Evolutionary conservation across 2,888 invertebrate genomes (phyloP), one percentile per base, ranked within the genome.

Genomic region (Drosophila emarginata): DNA sequence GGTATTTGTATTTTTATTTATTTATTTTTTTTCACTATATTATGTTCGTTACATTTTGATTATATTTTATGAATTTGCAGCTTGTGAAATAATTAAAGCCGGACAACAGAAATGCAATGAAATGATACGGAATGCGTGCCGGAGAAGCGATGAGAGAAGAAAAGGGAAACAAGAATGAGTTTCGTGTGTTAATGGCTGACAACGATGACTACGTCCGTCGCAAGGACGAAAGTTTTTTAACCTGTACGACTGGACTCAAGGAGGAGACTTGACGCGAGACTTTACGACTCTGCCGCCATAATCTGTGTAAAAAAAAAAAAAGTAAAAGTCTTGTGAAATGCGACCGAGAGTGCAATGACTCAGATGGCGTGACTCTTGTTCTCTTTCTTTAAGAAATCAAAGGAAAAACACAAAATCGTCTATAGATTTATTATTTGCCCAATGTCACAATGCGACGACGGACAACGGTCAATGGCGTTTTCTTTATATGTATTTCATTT

Each of bases 311-410:
- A 32, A 32, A 32, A 32, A 32, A 32, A 2, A 71, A 71, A 72
- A 72, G 72, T 72, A 72, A 75, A 73, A 73, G 72, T 75, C 57
- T 45, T 26, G 52, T 18, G 63, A 57, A 26, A 32, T 15, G 11
- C 50, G 59, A 60, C 69, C 26, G 11, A 9, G 76, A 64, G 82
- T 87, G 82, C 82, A 83, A 78, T 88, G 82, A 76, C 89, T 83
- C 89, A 45, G 11, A 88, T 76, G 74, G 60, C 82, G 79, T 88
- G 82, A 87, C 89, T 87, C 81, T 83, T 83, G 87, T 87, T 88
- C 87, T 88, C 89, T 83, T 88, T 87, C 82, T 81, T 88, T 78
- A 61, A 61, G 45, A 68, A 54, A 45, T 36, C 60, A 67, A 67
- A 66, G 67, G 74, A 72, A 67, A 28, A 67, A 67, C 54, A 54